Conservation (phyloP, 2,113 vertebrate species). For the Cochlearius cochlearius region DNA sequence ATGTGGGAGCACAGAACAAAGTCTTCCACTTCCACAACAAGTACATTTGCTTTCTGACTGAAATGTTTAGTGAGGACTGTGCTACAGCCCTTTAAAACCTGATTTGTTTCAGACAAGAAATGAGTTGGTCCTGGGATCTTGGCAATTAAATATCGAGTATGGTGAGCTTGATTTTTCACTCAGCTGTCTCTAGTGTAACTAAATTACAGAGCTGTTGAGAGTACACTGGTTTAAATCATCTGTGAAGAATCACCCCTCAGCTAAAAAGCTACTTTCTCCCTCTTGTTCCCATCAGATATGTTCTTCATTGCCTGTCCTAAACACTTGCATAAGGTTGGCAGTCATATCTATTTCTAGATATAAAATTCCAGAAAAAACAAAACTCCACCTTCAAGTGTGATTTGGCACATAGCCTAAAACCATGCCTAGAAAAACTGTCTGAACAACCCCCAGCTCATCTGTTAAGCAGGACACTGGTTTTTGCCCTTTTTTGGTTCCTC, state of each 20-base stretch:
- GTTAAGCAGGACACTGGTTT: neutral
- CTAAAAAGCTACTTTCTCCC: neutral
- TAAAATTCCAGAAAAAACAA: neutral
- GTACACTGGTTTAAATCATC: neutral
- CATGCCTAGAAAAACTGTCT: neutral
- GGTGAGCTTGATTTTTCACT: neutral
- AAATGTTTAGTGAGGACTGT: neutral
- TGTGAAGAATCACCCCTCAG: neutral
- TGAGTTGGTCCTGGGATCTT: neutral
- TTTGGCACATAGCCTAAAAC: neutral
- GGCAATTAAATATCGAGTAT: neutral
- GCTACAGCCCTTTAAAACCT: neutral
- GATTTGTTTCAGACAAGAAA: neutral
- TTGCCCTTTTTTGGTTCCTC: neutral
- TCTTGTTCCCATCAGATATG: neutral
- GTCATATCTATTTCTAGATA: neutral
- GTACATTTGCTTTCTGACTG: neutral
- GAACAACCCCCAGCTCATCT: neutral
- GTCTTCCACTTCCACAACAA: neutral
- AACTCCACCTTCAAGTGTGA: neutral
- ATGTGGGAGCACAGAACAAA: neutral
- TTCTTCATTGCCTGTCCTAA: neutral
- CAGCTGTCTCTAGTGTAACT: neutral
- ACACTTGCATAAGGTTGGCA: neutral
- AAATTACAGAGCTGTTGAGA: neutral